These are phyloP conservation scores for Bostrychus sinensis DNA, from an alignment of 2,113 vertebrate genomes.

Conservation along the genomic window DNA sequence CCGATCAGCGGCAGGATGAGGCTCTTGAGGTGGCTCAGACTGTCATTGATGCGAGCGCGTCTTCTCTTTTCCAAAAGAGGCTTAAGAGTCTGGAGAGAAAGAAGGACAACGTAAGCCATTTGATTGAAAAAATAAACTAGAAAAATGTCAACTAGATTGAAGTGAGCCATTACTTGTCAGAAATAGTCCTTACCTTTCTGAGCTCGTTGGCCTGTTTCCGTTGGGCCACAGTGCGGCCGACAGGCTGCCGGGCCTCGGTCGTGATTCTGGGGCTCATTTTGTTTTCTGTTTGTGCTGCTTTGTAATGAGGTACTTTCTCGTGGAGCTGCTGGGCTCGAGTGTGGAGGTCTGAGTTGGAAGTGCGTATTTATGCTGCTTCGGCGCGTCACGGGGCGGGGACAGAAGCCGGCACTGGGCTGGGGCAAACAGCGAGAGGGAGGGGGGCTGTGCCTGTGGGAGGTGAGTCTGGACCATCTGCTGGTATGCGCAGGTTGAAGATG, in stretches of 20 bases:
- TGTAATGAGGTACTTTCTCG: conserved; percentile 11
- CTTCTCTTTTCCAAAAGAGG: conserved; percentile 85
- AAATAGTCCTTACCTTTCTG: conserved; percentile 78
- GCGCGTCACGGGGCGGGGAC: conserved; percentile 62
- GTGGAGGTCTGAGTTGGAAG: conserved; percentile 16
- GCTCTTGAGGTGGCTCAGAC: conserved; percentile 83
- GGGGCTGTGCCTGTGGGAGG: conserved; percentile 49
- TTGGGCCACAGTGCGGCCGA: conserved; percentile 78
- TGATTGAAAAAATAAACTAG: not conserved
- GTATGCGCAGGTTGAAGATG: conserved; percentile 53
- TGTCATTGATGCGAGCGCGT: conserved; percentile 88
- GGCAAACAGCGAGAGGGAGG: conserved; percentile 2
- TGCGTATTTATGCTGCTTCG: conserved; percentile 69
- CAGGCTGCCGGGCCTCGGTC: conserved; percentile 43
- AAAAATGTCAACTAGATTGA: not conserved
- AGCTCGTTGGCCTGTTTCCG: conserved; percentile 79
- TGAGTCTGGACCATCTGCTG: conserved; percentile 74
- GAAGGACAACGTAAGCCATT: conserved; percentile 12
- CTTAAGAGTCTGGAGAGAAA: conserved; percentile 81
- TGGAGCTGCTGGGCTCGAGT: conserved; percentile 38
- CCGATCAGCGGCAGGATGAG: conserved; percentile 87
- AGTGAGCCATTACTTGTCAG: not conserved
- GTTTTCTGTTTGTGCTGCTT: conserved; percentile 46
- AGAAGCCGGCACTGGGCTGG: conserved; percentile 48
- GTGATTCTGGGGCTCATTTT: conserved; percentile 65